Base-by-base conservation (phyloP, 2,113 vertebrate genomes). In the Nothobranchius kuhntae region DNA sequence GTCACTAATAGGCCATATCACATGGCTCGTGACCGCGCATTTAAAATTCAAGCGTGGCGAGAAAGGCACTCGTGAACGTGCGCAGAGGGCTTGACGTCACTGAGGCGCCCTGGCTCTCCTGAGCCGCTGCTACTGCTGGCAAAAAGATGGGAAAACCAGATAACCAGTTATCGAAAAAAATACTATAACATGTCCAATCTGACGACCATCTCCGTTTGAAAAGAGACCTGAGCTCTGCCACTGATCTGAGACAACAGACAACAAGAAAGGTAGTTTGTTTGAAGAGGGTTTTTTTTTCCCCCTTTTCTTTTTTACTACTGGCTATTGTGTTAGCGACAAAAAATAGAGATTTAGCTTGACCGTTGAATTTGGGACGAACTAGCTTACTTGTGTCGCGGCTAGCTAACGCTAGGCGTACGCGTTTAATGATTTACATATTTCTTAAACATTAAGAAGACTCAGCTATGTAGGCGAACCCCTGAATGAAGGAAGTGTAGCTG, bases 1-100 rank as follows among this genome's bases (percentile, higher is more conserved):
- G 9, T 45, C 44, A 45, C 11, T 15, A 4, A 15, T 30, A 30
- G n/a, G 47, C 7, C 47, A 50, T 50, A 8, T 7, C 47, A 50
- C 17, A 8, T 7, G 12, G 13, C 13, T 88, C 89, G 85, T 77
- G 87, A 52, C 17, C 82, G 82, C 66, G 87, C 85, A 9, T 73
- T 71, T 63, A 77, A 89, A 87, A 89, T 72, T 78, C 71, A 77
- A 88, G 89, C 89, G 87, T 91, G 90, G 89, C 87, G 87, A 82
- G 68, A 53, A 67, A 59, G 85, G 55, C 56, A 46, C 44, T 62
- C 85, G 86, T 78, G 91, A 79, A 72, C 92, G 91, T 89, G 91
- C 91, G 57, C 51, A 60, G 68, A 80, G 82, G 83, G 68, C 89
- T 85, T 93, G 90, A 94, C 93, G 93, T 93, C 92, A 93, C 86